Percentiles rank a stretch among this genome's conserved stretches.
Conservation (phyloP, 2,888 invertebrate genomes). For the Ectemnius continuus region DNA sequence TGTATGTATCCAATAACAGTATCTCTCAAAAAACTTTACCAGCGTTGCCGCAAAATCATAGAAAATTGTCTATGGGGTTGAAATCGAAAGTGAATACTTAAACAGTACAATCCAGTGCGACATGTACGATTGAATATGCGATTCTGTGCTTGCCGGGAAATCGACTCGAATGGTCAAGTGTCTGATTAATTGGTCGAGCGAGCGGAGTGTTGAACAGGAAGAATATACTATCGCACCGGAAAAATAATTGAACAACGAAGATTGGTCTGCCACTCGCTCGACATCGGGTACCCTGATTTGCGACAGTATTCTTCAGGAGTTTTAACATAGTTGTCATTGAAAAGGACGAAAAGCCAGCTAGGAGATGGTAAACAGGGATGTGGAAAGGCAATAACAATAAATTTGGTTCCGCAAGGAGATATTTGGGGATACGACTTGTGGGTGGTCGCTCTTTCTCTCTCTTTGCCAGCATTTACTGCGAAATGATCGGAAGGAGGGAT, state of each 20-base stretch:
- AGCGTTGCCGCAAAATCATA: too few species aligned
- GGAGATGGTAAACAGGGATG: not conserved
- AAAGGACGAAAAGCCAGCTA: not conserved
- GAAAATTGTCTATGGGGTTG: too few species aligned
- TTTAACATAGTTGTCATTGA: not conserved
- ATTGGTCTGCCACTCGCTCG: too few species aligned
- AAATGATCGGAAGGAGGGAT: slow-evolving; percentile 11
- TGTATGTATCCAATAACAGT: too few species aligned
- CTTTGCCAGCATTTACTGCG: slow-evolving; percentile 6
- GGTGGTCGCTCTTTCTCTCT: not conserved
- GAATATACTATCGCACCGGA: too few species aligned
- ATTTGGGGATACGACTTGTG: not conserved
- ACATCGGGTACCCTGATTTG: not conserved
- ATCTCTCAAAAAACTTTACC: too few species aligned
- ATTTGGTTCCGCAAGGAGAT: slow-evolving; percentile 34
- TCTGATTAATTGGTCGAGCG: not conserved
- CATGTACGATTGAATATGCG: not conserved
- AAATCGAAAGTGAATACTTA: not conserved
- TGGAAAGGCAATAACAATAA: slow-evolving; percentile 56
- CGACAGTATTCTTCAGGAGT: not conserved
- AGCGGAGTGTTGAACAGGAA: too few species aligned
- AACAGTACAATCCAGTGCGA: not conserved
- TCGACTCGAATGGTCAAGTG: not conserved
- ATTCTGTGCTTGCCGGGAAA: not conserved
- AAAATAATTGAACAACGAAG: too few species aligned